phyloP scores from a whole-genome alignment of 2,888 invertebrate genomes.

The Acanthosepion esculentum region DNA sequence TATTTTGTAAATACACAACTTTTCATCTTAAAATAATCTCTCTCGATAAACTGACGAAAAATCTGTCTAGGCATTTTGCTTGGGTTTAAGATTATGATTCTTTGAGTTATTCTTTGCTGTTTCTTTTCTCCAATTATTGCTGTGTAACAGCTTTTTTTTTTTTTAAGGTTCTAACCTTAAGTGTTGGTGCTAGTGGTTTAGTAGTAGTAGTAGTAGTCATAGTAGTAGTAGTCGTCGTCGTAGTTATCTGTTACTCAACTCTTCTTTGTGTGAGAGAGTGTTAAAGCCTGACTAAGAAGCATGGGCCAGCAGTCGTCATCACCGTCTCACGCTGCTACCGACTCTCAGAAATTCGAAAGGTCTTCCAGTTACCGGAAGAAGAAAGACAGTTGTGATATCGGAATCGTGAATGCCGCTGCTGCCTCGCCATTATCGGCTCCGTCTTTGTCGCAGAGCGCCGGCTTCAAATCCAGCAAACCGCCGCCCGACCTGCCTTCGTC shows the following conservation, averaged over 20 bases:
- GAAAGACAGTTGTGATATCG: constrained; percentile 46
- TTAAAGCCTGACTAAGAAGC: constrained; percentile 6
- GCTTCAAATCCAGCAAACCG: constrained; percentile 45
- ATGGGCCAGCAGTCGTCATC: constrained; percentile 47
- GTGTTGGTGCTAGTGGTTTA: constrained; percentile 41
- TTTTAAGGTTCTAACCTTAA: constrained; percentile 33
- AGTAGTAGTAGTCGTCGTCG: neutral
- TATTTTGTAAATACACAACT: neutral
- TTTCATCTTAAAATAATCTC: neutral
- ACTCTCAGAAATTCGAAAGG: constrained; percentile 46
- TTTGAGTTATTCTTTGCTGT: neutral
- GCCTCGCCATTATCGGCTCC: constrained; percentile 47
- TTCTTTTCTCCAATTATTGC: neutral
- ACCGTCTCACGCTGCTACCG: constrained; percentile 39
- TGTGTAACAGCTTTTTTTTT: neutral
- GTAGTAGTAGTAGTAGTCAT: neutral
- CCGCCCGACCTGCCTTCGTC: constrained; percentile 43
- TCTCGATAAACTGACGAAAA: neutral
- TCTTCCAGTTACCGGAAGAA: constrained; percentile 47
- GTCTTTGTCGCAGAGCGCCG: constrained; percentile 43
- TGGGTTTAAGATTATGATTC: neutral
- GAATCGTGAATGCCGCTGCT: constrained; percentile 46
- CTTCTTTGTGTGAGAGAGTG: constrained; percentile 41
- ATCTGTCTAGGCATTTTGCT: neutral
- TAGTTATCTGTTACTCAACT: constrained; percentile 6